Conservation (phyloP, 2,113 vertebrate genomes). For the Catharus minimus region DNA sequence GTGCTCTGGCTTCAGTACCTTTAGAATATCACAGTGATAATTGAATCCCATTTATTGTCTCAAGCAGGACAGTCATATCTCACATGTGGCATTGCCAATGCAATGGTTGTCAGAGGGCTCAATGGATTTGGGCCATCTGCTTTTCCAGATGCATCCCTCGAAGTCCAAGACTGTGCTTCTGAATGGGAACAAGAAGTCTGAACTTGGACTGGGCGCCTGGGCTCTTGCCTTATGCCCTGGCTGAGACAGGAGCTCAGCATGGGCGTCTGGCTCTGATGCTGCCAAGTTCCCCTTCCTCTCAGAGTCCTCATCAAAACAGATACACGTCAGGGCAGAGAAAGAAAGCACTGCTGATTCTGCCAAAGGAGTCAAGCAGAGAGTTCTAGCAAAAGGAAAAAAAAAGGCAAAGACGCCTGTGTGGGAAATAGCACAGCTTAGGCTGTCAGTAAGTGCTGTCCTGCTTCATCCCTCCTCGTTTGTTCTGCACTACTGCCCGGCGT, state of each 20-base stretch:
- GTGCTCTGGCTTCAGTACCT: neutral
- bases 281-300: neutral
- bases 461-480: neutral
- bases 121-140: neutral
- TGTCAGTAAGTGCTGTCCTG: accelerated
- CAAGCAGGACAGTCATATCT: neutral
- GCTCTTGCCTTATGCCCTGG: neutral
- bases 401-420: neutral
- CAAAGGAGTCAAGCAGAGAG: neutral
- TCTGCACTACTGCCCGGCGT: accelerated
- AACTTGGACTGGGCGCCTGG: neutral
- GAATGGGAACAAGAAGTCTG: neutral
- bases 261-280: neutral
- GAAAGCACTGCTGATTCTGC: neutral
- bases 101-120: accelerated
- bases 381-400: neutral
- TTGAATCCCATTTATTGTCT: neutral
- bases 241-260: neutral
- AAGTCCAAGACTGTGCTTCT: neutral
- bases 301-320: neutral
- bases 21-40: neutral
- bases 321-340: neutral
- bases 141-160: neutral
- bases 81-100: neutral
- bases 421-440: neutral